A percentile compares a stretch with the other conserved stretches of the same genome.
These are phyloP conservation scores for Brachionus koreanus DNA, from an alignment of 1,140 invertebrate genomes.

Conservation along the genomic window DNA sequence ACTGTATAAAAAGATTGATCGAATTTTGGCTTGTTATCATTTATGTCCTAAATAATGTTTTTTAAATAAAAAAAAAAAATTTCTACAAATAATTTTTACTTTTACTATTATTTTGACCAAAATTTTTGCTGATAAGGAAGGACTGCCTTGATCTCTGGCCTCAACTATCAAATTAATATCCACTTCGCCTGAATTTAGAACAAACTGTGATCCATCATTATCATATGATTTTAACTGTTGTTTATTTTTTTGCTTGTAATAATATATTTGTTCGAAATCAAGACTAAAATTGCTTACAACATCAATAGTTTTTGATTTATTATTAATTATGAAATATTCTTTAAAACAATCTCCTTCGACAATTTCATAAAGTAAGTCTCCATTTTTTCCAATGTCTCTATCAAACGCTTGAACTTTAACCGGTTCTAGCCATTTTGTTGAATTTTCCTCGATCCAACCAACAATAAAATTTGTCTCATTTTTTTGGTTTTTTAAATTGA, in stretches of 20 bases:
- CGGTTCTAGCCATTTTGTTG: slow-evolving; percentile 14
- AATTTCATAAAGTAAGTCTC: slow-evolving; percentile 43
- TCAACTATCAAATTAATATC: slow-evolving; percentile 70
- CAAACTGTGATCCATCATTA: slow-evolving; percentile 67
- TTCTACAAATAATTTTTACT: slow-evolving; percentile 43
- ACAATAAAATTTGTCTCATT: slow-evolving; percentile 8
- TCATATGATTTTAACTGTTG: slow-evolving; percentile 69
- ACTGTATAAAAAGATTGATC: slow-evolving; percentile 70
- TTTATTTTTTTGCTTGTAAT: slow-evolving; percentile 61
- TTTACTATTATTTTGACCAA: slow-evolving; percentile 71
- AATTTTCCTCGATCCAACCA: slow-evolving; percentile 13
- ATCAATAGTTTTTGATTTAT: slow-evolving; percentile 79
- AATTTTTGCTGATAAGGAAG: slow-evolving; percentile 70
- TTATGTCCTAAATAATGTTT: slow-evolving; percentile 67
- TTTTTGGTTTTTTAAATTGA: background rate
- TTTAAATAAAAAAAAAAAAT: background rate
- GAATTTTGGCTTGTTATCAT: slow-evolving; percentile 78
- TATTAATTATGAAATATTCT: slow-evolving; percentile 53
- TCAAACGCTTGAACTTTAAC: slow-evolving; percentile 31
- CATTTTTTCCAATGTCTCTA: slow-evolving; percentile 31
- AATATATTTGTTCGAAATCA: slow-evolving; percentile 64
- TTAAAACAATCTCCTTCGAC: slow-evolving; percentile 37
- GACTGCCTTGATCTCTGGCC: slow-evolving; percentile 74
- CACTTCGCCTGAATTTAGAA: slow-evolving; percentile 64
- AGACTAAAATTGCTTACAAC: slow-evolving; percentile 73